Evolutionary conservation across 2,797 vertebrate species (phyloP).

Genomic region (Sparus aurata): DNA sequence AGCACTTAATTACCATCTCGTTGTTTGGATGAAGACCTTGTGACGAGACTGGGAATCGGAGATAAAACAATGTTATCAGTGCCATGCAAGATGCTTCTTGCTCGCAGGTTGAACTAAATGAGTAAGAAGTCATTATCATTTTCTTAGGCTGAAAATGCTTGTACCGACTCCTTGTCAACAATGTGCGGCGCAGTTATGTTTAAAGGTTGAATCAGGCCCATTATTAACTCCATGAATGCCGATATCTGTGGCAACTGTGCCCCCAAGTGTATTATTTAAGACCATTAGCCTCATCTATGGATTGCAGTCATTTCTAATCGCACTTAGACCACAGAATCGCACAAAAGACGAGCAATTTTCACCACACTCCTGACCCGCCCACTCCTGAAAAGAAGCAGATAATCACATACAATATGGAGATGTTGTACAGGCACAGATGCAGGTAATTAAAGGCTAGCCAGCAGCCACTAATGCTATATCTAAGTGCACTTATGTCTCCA

Average conservation of each 20-base stretch:
- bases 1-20: slow-evolving; percentile 72
- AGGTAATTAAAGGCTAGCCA: slow-evolving; percentile 75
- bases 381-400: slow-evolving; percentile 68
- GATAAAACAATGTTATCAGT: slow-evolving; percentile 76
- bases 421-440: slow-evolving; percentile 64
- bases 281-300: slow-evolving; percentile 78
- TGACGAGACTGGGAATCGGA: slow-evolving; percentile 65
- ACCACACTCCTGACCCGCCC: slow-evolving; percentile 64
- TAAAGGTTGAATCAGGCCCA: slow-evolving; percentile 70
- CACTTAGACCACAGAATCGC: slow-evolving; percentile 63
- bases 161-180: slow-evolving; percentile 71
- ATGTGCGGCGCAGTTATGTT: slow-evolving; percentile 71
- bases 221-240: slow-evolving; percentile 80
- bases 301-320: slow-evolving; percentile 67
- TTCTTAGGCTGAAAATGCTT: slow-evolving; percentile 63
- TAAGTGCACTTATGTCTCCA: slow-evolving; percentile 77
- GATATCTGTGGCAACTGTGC: slow-evolving; percentile 56
- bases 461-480: slow-evolving; percentile 52
- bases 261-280: slow-evolving; percentile 77
- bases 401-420: slow-evolving; percentile 66
- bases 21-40: slow-evolving; percentile 73
- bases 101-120: slow-evolving; percentile 69
- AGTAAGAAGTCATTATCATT: slow-evolving; percentile 69
- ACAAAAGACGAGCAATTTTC: slow-evolving; percentile 78
- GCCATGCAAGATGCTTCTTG: slow-evolving; percentile 64